Evolutionary conservation across 2,113 vertebrate genomes (phyloP).

Genomic region (Neomonachus schauinslandi): DNA sequence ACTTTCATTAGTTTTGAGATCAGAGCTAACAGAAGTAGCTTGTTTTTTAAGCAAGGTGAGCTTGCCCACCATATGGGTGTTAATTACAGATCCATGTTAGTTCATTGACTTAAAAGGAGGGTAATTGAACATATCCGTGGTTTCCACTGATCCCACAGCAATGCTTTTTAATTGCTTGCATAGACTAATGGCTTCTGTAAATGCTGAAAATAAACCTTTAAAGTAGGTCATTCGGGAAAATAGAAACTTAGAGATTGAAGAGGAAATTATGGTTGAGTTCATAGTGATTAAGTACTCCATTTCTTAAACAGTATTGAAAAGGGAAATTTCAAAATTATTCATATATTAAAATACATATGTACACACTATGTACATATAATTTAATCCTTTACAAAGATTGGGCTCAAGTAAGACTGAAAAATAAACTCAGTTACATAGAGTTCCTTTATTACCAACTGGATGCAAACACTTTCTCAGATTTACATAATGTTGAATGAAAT

Average conservation of each 20-base stretch:
- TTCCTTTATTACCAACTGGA: not conserved
- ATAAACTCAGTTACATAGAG: not conserved
- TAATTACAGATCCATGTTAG: slow-evolving; percentile 39
- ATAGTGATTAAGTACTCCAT: slow-evolving; percentile 12
- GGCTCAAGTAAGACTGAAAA: not conserved
- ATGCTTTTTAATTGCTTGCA: slow-evolving; percentile 47
- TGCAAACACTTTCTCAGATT: slow-evolving; percentile 18
- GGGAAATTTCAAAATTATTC: slow-evolving; percentile 29
- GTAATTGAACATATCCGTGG: not conserved
- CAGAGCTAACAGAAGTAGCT: slow-evolving; percentile 21
- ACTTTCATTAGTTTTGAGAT: slow-evolving; percentile 19
- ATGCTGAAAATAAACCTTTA: slow-evolving; percentile 47
- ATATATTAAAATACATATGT: not conserved
- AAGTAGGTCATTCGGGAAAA: slow-evolving; percentile 51
- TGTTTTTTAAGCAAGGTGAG: slow-evolving; percentile 48
- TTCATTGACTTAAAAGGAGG: slow-evolving; percentile 30
- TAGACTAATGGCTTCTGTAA: not conserved
- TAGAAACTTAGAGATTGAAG: slow-evolving; percentile 47
- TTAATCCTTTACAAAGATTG: not conserved
- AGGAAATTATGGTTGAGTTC: slow-evolving; percentile 20
- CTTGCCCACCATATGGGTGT: not conserved
- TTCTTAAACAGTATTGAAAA: slow-evolving; percentile 58
- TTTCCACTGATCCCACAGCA: not conserved
- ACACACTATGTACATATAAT: not conserved
- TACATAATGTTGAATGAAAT: slow-evolving; percentile 18